phyloP scores from a whole-genome alignment of 92 coral and sea anemone species.

The Epizoanthus ramosus region DNA sequence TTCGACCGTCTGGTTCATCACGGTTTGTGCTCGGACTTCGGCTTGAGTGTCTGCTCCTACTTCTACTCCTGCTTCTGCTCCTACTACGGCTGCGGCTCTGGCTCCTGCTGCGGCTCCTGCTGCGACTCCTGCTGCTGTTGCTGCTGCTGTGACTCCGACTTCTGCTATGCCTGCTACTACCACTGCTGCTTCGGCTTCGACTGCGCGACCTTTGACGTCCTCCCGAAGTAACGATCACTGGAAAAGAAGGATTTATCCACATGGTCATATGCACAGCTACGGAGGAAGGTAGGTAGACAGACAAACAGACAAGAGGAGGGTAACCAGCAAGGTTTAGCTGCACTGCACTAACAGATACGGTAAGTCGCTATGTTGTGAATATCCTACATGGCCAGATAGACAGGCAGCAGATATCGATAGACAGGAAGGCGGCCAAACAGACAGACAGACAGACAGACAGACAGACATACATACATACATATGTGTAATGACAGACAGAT shows the following conservation, averaged over 20 bases:
- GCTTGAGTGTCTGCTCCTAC: constrained; percentile 46
- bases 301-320: no score
- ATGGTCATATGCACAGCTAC: neutral
- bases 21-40: constrained; percentile 16
- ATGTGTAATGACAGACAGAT: no score
- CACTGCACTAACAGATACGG: no score
- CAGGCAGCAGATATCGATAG: no score
- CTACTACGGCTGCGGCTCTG: constrained; percentile 66
- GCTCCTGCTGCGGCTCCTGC: constrained; percentile 60
- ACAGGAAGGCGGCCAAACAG: no score
- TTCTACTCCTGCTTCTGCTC: constrained; percentile 66
- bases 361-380: no score
- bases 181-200: constrained; percentile 52
- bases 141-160: constrained; percentile 70
- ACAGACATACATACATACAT: no score
- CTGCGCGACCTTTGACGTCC: constrained; percentile 49
- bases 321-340: no score
- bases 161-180: constrained; percentile 44
- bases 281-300: no score
- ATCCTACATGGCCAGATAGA: no score
- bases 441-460: no score
- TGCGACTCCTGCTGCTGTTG: constrained; percentile 59
- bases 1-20: constrained; percentile 26
- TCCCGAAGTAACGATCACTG: constrained; percentile 23
- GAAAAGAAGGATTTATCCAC: neutral